A percentile compares a stretch with the other conserved stretches of the same genome.
These are phyloP conservation scores for Microcaecilia unicolor DNA, from an alignment of 2,797 vertebrate species.

Conservation along the genomic window DNA sequence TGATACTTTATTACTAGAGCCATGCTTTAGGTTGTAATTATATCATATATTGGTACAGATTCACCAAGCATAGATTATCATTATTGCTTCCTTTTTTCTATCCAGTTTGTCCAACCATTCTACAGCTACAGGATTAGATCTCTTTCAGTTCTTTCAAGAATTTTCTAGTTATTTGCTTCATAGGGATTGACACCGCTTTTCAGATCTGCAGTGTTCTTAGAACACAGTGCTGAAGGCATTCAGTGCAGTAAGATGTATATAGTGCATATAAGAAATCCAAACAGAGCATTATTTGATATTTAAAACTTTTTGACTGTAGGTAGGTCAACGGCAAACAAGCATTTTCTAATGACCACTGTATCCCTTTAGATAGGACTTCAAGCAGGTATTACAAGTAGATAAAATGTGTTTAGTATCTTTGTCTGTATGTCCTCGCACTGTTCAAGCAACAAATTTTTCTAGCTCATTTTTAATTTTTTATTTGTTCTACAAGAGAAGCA, in stretches of 20 bases:
- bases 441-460: constrained; percentile 66
- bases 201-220: constrained; percentile 45
- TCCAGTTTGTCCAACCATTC: constrained; percentile 29
- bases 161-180: constrained; percentile 60
- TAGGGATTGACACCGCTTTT: constrained; percentile 48
- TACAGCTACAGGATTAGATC: constrained; percentile 34
- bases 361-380: constrained; percentile 64
- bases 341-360: constrained; percentile 62
- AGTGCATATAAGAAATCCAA: constrained; percentile 70
- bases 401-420: constrained; percentile 67
- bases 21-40: constrained; percentile 35
- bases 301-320: constrained; percentile 64
- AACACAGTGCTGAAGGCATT: constrained; percentile 56
- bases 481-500: constrained; percentile 83
- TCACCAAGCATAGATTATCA: constrained; percentile 26
- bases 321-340: constrained; percentile 54
- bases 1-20: constrained; percentile 40
- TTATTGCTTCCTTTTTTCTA: constrained; percentile 39
- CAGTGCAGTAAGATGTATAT: constrained; percentile 72
- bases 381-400: constrained; percentile 59
- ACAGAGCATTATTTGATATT: constrained; percentile 76
- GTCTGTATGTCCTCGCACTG: constrained; percentile 85
- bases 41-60: constrained; percentile 24
- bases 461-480: constrained; percentile 62
- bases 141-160: constrained; percentile 42